phyloP scores from a whole-genome alignment of 2,888 invertebrate genomes.

The Oegoconia quadripuncta region DNA sequence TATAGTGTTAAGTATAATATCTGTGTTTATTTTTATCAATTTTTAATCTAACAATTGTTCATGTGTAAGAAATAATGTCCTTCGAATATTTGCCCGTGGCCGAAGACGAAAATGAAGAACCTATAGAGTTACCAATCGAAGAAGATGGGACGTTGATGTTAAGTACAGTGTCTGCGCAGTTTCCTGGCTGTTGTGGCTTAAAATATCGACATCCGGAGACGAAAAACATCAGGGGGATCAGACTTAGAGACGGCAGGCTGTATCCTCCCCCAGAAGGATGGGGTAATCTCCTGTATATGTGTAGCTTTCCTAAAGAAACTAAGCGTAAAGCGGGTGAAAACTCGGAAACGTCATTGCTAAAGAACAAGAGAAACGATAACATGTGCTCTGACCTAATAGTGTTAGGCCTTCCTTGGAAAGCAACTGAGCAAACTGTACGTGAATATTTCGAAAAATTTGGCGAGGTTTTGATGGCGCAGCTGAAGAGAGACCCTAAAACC shows the following conservation, averaged over 20 bases:
- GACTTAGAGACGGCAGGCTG: slow-evolving; percentile 93
- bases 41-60: slow-evolving; percentile 59
- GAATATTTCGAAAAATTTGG: slow-evolving; percentile 99
- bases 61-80: slow-evolving; percentile 77
- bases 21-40: slow-evolving; percentile 65
- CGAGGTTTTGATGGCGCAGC: slow-evolving; percentile 98
- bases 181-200: slow-evolving; percentile 96
- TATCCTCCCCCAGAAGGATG: slow-evolving; percentile 95
- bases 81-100: slow-evolving; percentile 92
- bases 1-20: slow-evolving; percentile 68
- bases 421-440: slow-evolving; percentile 95
- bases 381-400: slow-evolving; percentile 98
- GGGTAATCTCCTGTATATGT: slow-evolving; percentile 88
- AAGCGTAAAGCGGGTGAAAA: slow-evolving; percentile 97
- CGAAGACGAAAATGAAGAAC: slow-evolving; percentile 98
- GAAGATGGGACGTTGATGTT: slow-evolving; percentile 96
- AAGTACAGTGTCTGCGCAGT: slow-evolving; percentile 96
- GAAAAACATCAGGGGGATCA: slow-evolving; percentile 92
- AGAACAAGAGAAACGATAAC: slow-evolving; percentile 96
- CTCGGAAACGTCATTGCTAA: slow-evolving; percentile 89
- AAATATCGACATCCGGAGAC: slow-evolving; percentile 98
- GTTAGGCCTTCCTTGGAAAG: slow-evolving; percentile 98
- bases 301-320: slow-evolving; percentile 94
- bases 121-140: slow-evolving; percentile 97
- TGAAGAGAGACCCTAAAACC: slow-evolving; percentile 93